Conservation (phyloP, 1,140 invertebrate species). For the Brachionus calyciflorus region DNA sequence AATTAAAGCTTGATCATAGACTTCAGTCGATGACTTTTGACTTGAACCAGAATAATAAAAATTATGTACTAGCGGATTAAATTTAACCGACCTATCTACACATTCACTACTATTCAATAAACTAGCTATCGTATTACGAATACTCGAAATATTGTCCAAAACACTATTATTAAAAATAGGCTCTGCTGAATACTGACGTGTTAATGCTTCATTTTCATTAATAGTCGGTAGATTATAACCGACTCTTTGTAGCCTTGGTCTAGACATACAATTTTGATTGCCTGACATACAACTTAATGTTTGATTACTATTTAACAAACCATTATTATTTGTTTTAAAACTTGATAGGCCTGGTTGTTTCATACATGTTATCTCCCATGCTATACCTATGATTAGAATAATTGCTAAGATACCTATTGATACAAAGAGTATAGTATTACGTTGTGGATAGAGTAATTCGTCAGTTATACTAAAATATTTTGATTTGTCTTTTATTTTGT, state of each 20-base stretch:
- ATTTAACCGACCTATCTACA: slow-evolving; percentile 20
- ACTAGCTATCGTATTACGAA: slow-evolving; percentile 6
- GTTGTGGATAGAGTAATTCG: slow-evolving; percentile 25
- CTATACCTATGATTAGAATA: neutral
- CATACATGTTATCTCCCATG: slow-evolving; percentile 42
- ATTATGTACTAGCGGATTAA: slow-evolving; percentile 41
- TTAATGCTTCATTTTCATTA: neutral
- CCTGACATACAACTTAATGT: neutral
- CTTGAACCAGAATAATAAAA: slow-evolving; percentile 37
- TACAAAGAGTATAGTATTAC: slow-evolving; percentile 8
- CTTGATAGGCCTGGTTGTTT: neutral
- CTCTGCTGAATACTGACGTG: neutral
- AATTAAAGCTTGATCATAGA: slow-evolving; percentile 29
- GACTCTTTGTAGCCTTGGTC: neutral
- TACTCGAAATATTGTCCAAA: slow-evolving; percentile 28
- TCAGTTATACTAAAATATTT: slow-evolving; percentile 42
- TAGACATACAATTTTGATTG: slow-evolving; percentile 19
- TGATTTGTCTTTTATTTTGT: slow-evolving; percentile 39
- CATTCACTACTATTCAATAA: neutral
- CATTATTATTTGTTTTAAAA: neutral
- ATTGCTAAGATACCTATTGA: slow-evolving; percentile 9
- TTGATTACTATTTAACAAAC: neutral
- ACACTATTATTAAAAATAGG: neutral
- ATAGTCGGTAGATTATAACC: slow-evolving; percentile 21
- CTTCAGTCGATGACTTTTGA: slow-evolving; percentile 23